Evolutionary conservation across 2,888 invertebrate genomes (phyloP).

Genomic region (Tiphia femorata): DNA sequence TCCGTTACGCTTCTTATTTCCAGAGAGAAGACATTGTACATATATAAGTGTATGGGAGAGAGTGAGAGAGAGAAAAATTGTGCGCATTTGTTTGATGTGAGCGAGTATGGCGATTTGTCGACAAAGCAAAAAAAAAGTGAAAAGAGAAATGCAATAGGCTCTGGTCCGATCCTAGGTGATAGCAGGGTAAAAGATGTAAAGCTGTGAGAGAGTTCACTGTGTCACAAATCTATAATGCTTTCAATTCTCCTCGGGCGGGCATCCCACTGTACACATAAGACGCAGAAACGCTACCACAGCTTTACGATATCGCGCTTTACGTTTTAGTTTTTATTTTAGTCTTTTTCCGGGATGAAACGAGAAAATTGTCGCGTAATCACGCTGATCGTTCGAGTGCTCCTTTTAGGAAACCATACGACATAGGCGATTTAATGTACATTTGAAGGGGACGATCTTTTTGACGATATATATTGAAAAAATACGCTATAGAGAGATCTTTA

Average conservation of each 20-base stretch:
- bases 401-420: no score
- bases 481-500: not conserved
- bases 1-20: no score
- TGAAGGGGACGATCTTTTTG: not conserved
- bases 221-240: constrained; percentile 47
- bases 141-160: constrained; percentile 2
- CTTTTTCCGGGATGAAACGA: no score
- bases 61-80: no score
- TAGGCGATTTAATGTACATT: not conserved
- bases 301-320: constrained; percentile 5
- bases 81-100: constrained; percentile 5
- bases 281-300: not conserved
- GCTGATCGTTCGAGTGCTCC: not conserved
- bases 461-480: not conserved
- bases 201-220: constrained; percentile 24
- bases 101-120: no score
- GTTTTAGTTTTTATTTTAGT: no score
- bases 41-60: constrained; percentile 15
- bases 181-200: constrained; percentile 6
- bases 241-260: constrained; percentile 43
- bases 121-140: not conserved
- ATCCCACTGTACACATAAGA: constrained; percentile 46
- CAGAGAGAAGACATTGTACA: no score
- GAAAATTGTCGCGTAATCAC: not conserved
- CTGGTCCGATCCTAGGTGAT: not conserved